phyloP scores from a whole-genome alignment of 1,140 invertebrate species.

The Nomia melanderi region DNA sequence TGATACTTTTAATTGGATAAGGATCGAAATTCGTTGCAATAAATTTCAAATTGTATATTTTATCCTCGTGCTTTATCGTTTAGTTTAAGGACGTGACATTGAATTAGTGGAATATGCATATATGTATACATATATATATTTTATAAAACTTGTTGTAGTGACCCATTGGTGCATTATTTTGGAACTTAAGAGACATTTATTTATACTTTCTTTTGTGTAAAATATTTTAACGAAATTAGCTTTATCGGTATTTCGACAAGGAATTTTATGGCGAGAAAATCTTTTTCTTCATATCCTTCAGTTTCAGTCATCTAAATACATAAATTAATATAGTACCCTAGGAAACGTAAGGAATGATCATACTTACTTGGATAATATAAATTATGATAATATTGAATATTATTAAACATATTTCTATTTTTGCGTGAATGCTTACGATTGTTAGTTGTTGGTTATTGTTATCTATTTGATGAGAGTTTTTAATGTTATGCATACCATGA shows the following conservation, averaged over 20 bases:
- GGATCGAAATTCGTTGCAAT: conserved; percentile 21
- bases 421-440: conserved; percentile 78
- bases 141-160: not conserved
- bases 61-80: not conserved
- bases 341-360: conserved; percentile 68
- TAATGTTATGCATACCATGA: conserved; percentile 74
- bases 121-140: conserved; percentile 3
- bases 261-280: not conserved
- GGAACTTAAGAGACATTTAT: not conserved
- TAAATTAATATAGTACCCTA: conserved; percentile 68
- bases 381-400: conserved; percentile 72
- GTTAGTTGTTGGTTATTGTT: conserved; percentile 81
- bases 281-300: conserved; percentile 61
- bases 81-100: conserved; percentile 2
- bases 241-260: not conserved
- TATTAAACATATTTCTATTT: conserved; percentile 77
- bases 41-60: conserved; percentile 37
- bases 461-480: conserved; percentile 79
- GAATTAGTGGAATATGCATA: not conserved
- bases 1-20: conserved; percentile 2
- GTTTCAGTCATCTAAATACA: conserved; percentile 60
- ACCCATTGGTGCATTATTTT: not conserved
- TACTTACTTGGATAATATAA: conserved; percentile 75
- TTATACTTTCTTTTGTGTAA: conserved; percentile 6
- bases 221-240: not conserved